Conservation (phyloP, 2,888 invertebrate genomes). For the Cetonia aurata region DNA sequence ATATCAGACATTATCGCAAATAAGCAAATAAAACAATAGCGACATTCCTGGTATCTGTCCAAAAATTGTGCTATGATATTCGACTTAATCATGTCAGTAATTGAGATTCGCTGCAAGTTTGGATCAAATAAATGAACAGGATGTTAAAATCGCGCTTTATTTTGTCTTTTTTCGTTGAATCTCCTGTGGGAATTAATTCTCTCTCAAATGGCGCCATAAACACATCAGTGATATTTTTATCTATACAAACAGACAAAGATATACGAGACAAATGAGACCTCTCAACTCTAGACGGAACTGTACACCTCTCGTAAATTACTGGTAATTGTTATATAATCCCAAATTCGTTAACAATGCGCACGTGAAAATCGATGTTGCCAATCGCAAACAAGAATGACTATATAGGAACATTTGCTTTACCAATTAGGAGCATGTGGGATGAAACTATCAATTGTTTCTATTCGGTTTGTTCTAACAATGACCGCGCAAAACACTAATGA, state of each 20-base stretch:
- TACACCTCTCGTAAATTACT: too few species aligned
- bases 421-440: slow-evolving; percentile 26
- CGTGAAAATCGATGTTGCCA: background rate
- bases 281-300: background rate
- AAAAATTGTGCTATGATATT: background rate
- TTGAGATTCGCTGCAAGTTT: too few species aligned
- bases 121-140: too few species aligned
- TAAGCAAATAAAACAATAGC: slow-evolving; percentile 12
- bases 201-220: too few species aligned
- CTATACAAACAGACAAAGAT: too few species aligned
- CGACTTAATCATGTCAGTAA: too few species aligned
- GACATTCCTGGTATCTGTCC: slow-evolving; percentile 2
- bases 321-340: too few species aligned
- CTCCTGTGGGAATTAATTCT: too few species aligned
- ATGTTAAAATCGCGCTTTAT: too few species aligned
- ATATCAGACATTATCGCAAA: slow-evolving; percentile 29
- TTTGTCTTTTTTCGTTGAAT: too few species aligned
- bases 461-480: slow-evolving; percentile 12
- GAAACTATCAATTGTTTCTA: slow-evolving; percentile 4
- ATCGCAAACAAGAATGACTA: slow-evolving; percentile 11
- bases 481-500: slow-evolving; percentile 11
- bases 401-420: slow-evolving; percentile 24
- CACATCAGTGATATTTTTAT: too few species aligned
- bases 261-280: too few species aligned
- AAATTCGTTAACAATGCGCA: slow-evolving; percentile 15